Evolutionary conservation across 2,888 invertebrate species (phyloP).

Genomic region (Metellina segmentata): DNA sequence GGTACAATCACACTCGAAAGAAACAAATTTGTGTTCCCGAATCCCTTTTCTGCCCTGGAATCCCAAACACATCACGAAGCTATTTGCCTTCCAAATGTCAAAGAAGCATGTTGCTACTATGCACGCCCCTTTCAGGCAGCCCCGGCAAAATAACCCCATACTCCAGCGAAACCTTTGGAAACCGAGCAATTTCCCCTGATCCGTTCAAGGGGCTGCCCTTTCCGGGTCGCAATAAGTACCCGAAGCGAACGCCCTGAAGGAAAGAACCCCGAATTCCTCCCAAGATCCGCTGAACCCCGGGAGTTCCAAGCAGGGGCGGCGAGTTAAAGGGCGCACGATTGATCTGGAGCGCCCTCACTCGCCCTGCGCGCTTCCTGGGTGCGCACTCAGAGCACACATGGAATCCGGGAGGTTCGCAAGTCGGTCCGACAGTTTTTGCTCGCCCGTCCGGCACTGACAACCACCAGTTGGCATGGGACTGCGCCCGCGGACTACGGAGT

Average conservation of each 20-base stretch:
- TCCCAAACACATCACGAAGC: no score
- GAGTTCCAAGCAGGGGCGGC: slow-evolving; percentile 15
- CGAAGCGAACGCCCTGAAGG: no score
- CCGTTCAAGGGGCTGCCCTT: neutral
- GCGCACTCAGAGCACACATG: slow-evolving; percentile 35
- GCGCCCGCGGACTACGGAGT: neutral
- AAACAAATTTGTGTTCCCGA: no score
- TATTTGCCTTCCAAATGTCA: no score
- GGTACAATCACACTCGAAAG: no score
- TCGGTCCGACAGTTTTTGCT: neutral
- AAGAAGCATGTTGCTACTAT: no score
- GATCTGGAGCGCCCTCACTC: slow-evolving; percentile 65
- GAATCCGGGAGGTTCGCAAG: slow-evolving; percentile 36
- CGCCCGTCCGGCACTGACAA: slow-evolving; percentile 51
- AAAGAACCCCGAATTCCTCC: neutral
- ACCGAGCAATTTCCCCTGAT: no score
- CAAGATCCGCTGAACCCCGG: slow-evolving; percentile 4
- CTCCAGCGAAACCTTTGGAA: no score
- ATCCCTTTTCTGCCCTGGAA: no score
- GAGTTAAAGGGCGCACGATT: slow-evolving; percentile 39
- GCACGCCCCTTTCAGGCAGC: no score
- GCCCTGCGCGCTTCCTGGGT: slow-evolving; percentile 47
- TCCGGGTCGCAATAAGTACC: neutral
- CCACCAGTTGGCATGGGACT: slow-evolving; percentile 57
- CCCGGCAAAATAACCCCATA: no score